phyloP scores from a whole-genome alignment of 64 coral and sea anemone species.

The Actinia tenebrosa region DNA sequence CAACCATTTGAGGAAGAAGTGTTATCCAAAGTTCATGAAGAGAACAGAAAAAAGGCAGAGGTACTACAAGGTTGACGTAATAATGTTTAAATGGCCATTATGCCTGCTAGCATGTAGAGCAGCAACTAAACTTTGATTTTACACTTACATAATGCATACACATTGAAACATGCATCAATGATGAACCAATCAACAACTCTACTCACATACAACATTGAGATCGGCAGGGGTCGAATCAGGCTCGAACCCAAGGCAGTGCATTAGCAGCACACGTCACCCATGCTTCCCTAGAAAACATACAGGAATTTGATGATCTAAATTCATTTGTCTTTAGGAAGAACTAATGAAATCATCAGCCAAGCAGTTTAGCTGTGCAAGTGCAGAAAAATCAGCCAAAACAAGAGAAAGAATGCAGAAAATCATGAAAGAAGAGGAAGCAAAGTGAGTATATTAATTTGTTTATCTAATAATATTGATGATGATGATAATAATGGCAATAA shows the following conservation, averaged over 20 bases:
- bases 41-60: slow-evolving; percentile 91
- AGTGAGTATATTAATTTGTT: slow-evolving; percentile 35
- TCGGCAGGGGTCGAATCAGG: too few relatives aligned
- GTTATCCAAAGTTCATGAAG: slow-evolving; percentile 61
- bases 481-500: too few relatives aligned
- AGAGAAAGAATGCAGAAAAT: slow-evolving; percentile 76
- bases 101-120: too few relatives aligned
- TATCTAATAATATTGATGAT: too few relatives aligned
- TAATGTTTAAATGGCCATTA: too few relatives aligned
- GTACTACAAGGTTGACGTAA: slow-evolving; percentile 15
- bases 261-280: too few relatives aligned
- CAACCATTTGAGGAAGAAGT: slow-evolving; percentile 69
- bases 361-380: slow-evolving; percentile 82
- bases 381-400: slow-evolving; percentile 87
- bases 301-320: background rate
- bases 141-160: too few relatives aligned
- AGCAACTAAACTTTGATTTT: too few relatives aligned
- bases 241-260: too few relatives aligned
- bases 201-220: too few relatives aligned
- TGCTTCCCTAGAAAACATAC: background rate
- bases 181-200: too few relatives aligned
- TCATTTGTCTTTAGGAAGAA: slow-evolving; percentile 52
- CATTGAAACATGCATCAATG: too few relatives aligned
- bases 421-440: slow-evolving; percentile 67
- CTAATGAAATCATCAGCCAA: slow-evolving; percentile 60